phyloP scores from a whole-genome alignment of 2,113 vertebrate species.

The human (Homo sapiens) region DNA sequence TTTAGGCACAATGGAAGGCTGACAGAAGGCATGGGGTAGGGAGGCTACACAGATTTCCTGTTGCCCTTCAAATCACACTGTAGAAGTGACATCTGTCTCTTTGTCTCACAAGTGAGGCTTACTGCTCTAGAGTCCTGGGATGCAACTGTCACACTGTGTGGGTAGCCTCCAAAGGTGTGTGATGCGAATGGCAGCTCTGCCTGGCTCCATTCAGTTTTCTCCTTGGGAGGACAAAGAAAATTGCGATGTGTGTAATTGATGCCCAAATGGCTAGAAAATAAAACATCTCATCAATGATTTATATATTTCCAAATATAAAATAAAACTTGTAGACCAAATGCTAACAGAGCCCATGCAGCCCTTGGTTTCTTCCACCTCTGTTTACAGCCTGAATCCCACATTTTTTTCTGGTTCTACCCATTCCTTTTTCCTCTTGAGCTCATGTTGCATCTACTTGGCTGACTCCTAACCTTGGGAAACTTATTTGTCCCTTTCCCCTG shows the following conservation, averaged over 20 bases:
- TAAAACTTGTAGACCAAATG: background rate
- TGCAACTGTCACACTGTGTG: background rate
- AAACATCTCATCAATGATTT: background rate
- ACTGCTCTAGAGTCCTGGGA: background rate
- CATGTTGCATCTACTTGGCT: background rate
- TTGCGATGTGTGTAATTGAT: background rate
- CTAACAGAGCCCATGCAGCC: background rate
- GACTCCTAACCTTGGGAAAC: background rate
- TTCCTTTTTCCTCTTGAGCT: background rate
- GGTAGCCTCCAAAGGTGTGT: background rate
- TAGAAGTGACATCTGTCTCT: constrained; percentile 43
- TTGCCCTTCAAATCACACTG: constrained; percentile 7
- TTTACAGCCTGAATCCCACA: too few relatives aligned
- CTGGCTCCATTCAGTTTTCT: background rate
- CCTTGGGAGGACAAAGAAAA: background rate
- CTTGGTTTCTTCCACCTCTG: background rate
- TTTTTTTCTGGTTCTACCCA: background rate
- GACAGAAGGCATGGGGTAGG: background rate
- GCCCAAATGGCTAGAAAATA: background rate
- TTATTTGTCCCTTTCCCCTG: background rate
- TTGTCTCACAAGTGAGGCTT: constrained; percentile 24
- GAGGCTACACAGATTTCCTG: background rate
- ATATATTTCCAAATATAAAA: background rate
- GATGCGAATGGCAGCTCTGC: background rate
- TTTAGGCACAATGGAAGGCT: background rate